Base-by-base conservation (phyloP, 2,888 invertebrate species). In the Eustalomyia histrio region DNA sequence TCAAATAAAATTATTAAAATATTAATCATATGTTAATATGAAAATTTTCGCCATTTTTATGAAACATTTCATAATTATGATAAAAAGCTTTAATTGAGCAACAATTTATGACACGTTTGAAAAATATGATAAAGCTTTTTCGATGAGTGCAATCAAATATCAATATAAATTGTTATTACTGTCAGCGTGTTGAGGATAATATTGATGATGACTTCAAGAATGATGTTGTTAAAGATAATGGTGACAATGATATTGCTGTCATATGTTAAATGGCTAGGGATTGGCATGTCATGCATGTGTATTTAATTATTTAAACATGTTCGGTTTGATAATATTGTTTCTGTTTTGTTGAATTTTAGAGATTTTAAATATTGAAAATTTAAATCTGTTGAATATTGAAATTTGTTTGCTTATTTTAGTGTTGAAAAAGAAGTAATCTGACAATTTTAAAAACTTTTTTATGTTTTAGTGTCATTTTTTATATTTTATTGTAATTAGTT, bases 401-500 rank as follows among this genome's bases (percentile, higher is more conserved):
- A 10, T 39, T 29, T 29, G 3, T 29, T 39, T 39, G 12, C 9
- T 39, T 39, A 39, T 10, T 39, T 39, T 39, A 39, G 12, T 39
- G 39, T 12, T 10, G 10, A 39, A 39, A 35, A 35, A 35, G 7
- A 35, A 58, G 33, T 17, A 58, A 35, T 58, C 35, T 58, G 58
- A 35, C 35, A 16, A 58, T 39, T 39, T 39, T 39, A 17, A 58
- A 58, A 17, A 58, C 4, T 17, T 7, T 17, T 33, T 35, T 58
- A 35, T 58, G 58, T 16, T 58, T 58, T 69, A 43, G 29, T 47
- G 16, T n/a, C 17, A 43, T 21, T 57, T 33, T 35, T 39, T 47
- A 57, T 12, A 12, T 12, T 12, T 29, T 29, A 6, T 29, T 29
- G 7, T 29, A 6, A 6, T 4, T 29, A 29, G 29, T 17, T 21